Evolutionary conservation across 2,113 vertebrate species (phyloP).

Genomic region (Perca flavescens): DNA sequence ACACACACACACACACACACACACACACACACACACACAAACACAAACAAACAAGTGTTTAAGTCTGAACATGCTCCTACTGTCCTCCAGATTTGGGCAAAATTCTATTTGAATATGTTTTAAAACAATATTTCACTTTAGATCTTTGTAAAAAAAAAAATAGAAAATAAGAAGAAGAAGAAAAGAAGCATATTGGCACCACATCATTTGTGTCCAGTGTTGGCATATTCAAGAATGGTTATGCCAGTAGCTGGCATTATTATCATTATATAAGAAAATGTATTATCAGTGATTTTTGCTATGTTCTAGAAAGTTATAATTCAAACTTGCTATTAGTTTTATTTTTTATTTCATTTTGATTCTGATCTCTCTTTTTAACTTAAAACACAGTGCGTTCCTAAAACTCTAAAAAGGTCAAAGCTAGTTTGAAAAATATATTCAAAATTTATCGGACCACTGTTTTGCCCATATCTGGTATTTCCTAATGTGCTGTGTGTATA

Average conservation of each 20-base stretch:
- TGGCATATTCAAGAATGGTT: no score
- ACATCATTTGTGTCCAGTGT: neutral
- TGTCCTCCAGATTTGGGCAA: conserved; percentile 8
- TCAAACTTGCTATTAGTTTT: neutral
- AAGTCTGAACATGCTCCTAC: neutral
- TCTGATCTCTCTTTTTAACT: neutral
- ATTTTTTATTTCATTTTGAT: neutral
- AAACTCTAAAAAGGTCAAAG: neutral
- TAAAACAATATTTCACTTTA: neutral
- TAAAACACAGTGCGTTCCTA: neutral
- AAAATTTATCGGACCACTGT: conserved; percentile 25
- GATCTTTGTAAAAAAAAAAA: neutral
- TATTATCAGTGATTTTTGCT: neutral
- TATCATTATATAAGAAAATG: neutral
- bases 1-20: no score
- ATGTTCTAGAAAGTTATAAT: neutral
- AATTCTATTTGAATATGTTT: conserved; percentile 13
- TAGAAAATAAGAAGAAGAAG: no score
- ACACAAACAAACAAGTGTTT: no score
- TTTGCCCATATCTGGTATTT: conserved; percentile 7
- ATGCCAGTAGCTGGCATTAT: neutral
- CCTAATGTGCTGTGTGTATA: neutral
- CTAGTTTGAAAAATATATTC: conserved; percentile 8
- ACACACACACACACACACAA: neutral
- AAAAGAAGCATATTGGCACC: neutral